A percentile compares a stretch with the other conserved stretches of the same genome.
Evolutionary conservation across 2,113 vertebrate genomes (phyloP).

Genomic region (Crotalus horridus): DNA sequence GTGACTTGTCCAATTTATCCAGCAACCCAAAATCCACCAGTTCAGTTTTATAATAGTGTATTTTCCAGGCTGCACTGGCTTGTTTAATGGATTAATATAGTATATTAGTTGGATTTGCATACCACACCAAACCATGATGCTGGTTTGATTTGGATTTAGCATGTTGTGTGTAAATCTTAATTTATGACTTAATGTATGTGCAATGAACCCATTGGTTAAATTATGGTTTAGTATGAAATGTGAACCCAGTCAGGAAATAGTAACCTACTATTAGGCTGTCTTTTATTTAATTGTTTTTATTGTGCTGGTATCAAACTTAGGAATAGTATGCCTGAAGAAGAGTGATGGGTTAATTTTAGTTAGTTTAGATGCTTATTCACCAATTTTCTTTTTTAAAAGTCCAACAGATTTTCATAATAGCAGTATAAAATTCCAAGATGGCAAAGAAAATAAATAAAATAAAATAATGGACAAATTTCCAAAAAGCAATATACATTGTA

Average conservation of each 20-base stretch:
- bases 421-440: not conserved
- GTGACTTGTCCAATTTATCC: not conserved
- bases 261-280: not conserved
- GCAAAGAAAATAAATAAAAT: not conserved
- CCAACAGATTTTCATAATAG: not conserved
- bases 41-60: not conserved
- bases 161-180: not conserved
- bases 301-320: not conserved
- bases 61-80: not conserved
- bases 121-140: not conserved
- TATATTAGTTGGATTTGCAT: not conserved
- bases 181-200: not conserved
- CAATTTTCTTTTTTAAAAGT: not conserved
- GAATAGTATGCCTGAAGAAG: not conserved
- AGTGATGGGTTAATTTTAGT: not conserved
- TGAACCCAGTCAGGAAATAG: not conserved
- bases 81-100: not conserved
- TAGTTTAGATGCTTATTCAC: not conserved
- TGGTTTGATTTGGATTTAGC: not conserved
- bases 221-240: not conserved
- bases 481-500: not conserved
- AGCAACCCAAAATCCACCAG: not conserved
- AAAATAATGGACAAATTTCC: not conserved
- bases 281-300: not conserved
- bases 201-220: not conserved